Percentiles rank a stretch among this genome's conserved stretches.
These are phyloP conservation scores for Coptodon rendalli DNA, from an alignment of 2,113 vertebrate genomes.

Conservation along the genomic window DNA sequence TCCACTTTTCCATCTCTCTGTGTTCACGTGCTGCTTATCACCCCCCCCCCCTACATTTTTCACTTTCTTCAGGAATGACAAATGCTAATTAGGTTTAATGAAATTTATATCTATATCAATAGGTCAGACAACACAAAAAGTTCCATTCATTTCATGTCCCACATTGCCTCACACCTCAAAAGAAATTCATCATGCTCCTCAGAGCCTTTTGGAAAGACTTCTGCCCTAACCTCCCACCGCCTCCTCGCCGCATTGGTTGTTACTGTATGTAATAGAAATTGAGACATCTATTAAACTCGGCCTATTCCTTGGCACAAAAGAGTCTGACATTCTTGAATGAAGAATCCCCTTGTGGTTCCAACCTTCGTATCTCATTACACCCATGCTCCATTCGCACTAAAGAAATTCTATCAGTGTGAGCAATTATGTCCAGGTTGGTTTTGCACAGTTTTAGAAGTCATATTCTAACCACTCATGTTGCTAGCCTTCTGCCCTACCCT, in stretches of 20 bases:
- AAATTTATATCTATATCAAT: constrained; percentile 69
- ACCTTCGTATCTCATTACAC: constrained; percentile 63
- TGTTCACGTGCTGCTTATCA: constrained; percentile 14
- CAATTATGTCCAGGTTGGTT: constrained; percentile 43
- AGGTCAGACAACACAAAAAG: constrained; percentile 65
- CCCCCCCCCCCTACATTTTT: constrained; percentile 1
- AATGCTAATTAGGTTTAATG: constrained; percentile 66
- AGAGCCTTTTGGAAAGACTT: constrained; percentile 50
- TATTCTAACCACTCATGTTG: constrained; percentile 4
- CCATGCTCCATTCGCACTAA: constrained; percentile 40
- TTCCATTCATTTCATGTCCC: constrained; percentile 54
- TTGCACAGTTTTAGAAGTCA: constrained; percentile 21
- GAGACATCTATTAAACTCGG: constrained; percentile 66
- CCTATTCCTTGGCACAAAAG: constrained; percentile 64
- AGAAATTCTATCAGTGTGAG: constrained; percentile 55
- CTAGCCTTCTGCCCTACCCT: neutral
- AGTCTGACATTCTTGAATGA: constrained; percentile 60
- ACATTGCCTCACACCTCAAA: constrained; percentile 53
- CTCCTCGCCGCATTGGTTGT: constrained; percentile 30
- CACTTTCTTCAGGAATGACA: constrained; percentile 39
- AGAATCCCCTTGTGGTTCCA: constrained; percentile 52
- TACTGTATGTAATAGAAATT: constrained; percentile 64
- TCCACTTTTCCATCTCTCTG: constrained; percentile 2
- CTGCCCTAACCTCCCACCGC: constrained; percentile 17
- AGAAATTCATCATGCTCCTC: constrained; percentile 63